Evolutionary conservation across 2,113 vertebrate genomes (phyloP), one percentile per base, ranked within the genome.

Genomic region (Xyliphius kryptos): DNA sequence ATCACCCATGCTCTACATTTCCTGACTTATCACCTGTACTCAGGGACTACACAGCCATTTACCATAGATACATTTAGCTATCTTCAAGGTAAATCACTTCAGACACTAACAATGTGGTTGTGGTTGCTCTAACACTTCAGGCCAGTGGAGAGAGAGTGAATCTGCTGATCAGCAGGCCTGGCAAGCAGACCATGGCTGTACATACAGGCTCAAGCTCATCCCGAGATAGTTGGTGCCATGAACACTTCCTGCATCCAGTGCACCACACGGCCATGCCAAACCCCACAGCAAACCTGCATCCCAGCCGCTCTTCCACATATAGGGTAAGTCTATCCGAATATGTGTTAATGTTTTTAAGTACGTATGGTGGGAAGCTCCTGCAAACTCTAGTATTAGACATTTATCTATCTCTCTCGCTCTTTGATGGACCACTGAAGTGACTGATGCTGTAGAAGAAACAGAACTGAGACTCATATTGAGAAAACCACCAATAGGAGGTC

Each of bases 101-200:
- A n/a, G n/a, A n/a, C n/a, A n/a, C n/a, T n/a, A n/a, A n/a, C n/a
- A n/a, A n/a, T 16, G 61, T 54, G 6, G 9, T 54, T 54, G 21
- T 58, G 36, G 14, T 26, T 41, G 75, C 78, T 38, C 16, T 74
- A 52, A 12, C 63, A 61, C 62, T 67, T 1, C 63, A 97, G 95
- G 94, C 92, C n/a, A 98, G 94, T 0, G 94, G 94, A 56, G 95
- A 97, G 73, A 88, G 90, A 74, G 94, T 98, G 66, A 87, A 91
- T 72, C 82, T 98, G 77, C 74, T 93, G 32, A 88, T 98, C 73
- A 90, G 87, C 53, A 88, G 94, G 68, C 79, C 90, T 19, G 80
- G 79, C 79, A 97, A 95, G 74, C 81, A 89, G 5, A 91, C 89
- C 61, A 85, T 84, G 0, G 82, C 81, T 15, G 82, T 82, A 2